phyloP scores from a whole-genome alignment of 2,888 invertebrate genomes.

The Buathra laborator region DNA sequence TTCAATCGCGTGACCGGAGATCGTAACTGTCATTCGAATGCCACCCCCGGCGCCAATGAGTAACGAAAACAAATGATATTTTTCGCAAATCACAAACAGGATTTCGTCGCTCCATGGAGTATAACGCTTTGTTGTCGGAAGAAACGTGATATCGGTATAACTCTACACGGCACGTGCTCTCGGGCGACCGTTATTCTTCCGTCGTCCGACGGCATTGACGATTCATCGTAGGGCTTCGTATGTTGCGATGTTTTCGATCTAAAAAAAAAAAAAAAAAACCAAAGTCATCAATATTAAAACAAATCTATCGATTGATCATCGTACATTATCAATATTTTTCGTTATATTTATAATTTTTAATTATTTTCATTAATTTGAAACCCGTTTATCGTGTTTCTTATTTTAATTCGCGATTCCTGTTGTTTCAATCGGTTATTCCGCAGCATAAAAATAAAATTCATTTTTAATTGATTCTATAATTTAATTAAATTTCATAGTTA shows the following conservation, averaged over 20 bases:
- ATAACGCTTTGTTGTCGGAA: not conserved
- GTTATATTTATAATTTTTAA: too few relatives aligned
- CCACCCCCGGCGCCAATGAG: not conserved
- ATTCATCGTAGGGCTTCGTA: not conserved
- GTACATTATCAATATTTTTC: too few relatives aligned
- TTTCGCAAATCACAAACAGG: not conserved
- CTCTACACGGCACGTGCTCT: not conserved
- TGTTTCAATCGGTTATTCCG: too few relatives aligned
- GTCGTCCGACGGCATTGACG: not conserved
- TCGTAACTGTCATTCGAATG: not conserved
- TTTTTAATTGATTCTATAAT: not conserved
- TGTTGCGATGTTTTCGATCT: too few relatives aligned
- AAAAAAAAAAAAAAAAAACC: too few relatives aligned
- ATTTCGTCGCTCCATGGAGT: not conserved
- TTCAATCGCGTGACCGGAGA: constrained; percentile 6
- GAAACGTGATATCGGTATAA: not conserved
- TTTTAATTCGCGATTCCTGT: too few relatives aligned
- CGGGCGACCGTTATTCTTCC: too few relatives aligned
- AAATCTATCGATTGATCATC: too few relatives aligned
- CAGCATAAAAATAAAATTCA: not conserved
- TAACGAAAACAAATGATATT: constrained; percentile 12
- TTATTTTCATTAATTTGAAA: too few relatives aligned
- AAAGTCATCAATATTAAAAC: too few relatives aligned
- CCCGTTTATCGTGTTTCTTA: too few relatives aligned
- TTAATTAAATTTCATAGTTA: not conserved